Percentiles rank a stretch among this genome's conserved stretches.
These are phyloP conservation scores for Drosophila nr. perissopoda DNA, from an alignment of 2,888 invertebrate species.

Conservation along the genomic window DNA sequence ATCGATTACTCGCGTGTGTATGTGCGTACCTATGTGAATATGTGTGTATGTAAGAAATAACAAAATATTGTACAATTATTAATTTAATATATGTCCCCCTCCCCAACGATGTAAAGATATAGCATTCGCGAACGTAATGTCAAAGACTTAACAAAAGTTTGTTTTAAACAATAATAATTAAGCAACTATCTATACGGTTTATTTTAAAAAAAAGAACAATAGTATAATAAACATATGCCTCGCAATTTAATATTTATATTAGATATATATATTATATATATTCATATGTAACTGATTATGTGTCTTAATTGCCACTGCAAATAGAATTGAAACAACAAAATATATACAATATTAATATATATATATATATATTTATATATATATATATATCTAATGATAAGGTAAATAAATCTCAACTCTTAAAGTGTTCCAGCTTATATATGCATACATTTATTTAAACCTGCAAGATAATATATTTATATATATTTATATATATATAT, in stretches of 20 bases:
- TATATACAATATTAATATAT: slow-evolving; percentile 3
- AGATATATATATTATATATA: slow-evolving; percentile 10
- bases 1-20: neutral
- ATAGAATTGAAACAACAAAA: neutral
- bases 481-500: neutral
- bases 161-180: slow-evolving; percentile 42
- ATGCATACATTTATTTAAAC: neutral
- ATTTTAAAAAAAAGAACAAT: neutral
- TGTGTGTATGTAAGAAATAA: slow-evolving; percentile 1
- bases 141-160: slow-evolving; percentile 55
- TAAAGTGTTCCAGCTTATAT: slow-evolving; percentile 29
- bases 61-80: neutral
- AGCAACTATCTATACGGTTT: slow-evolving; percentile 11
- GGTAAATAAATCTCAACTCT: slow-evolving; percentile 17
- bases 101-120: slow-evolving; percentile 7
- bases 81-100: neutral
- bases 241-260: slow-evolving; percentile 51
- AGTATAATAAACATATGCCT: slow-evolving; percentile 53
- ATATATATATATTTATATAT: neutral
- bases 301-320: slow-evolving; percentile 10
- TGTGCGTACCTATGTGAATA: neutral
- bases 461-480: neutral
- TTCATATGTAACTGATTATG: slow-evolving; percentile 1
- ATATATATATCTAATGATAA: neutral
- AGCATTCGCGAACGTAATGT: slow-evolving; percentile 33